Percentiles rank a stretch among this genome's conserved stretches.
Evolutionary conservation across 1,140 invertebrate species (phyloP).

Genomic region (Ceratina japonica): DNA sequence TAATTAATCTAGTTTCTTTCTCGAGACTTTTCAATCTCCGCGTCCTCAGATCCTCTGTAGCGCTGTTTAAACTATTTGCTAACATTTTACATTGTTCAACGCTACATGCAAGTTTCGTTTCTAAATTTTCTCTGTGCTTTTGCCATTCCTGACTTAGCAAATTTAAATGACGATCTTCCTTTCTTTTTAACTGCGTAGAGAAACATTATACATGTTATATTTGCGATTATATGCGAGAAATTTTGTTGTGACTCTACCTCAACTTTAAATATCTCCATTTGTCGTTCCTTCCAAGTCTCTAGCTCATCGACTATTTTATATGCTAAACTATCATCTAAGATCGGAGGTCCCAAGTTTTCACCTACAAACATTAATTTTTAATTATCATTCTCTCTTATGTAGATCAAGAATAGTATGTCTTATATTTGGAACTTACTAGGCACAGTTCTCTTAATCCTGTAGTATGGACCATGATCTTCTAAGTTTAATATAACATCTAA

Average conservation of each 20-base stretch:
- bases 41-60: constrained; percentile 73
- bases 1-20: constrained; percentile 73
- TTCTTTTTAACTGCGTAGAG: constrained; percentile 69
- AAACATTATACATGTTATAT: constrained; percentile 3
- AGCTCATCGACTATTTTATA: constrained; percentile 80
- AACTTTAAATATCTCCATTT: constrained; percentile 77
- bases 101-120: constrained; percentile 71
- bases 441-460: constrained; percentile 63
- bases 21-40: constrained; percentile 73
- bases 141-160: constrained; percentile 76
- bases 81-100: constrained; percentile 76
- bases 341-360: constrained; percentile 75
- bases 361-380: constrained; percentile 40
- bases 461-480: constrained; percentile 71
- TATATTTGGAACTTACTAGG: constrained; percentile 53
- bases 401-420: not conserved
- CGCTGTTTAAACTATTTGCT: constrained; percentile 72
- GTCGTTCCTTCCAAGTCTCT: constrained; percentile 79
- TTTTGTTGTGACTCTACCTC: constrained; percentile 66
- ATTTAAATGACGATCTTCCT: constrained; percentile 75
- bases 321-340: constrained; percentile 77
- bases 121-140: constrained; percentile 72
- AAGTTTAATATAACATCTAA: constrained; percentile 69
- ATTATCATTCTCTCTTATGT: not conserved
- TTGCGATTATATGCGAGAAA: not conserved